Conservation (phyloP, 1,140 invertebrate species). For the Sinella curviseta region DNA sequence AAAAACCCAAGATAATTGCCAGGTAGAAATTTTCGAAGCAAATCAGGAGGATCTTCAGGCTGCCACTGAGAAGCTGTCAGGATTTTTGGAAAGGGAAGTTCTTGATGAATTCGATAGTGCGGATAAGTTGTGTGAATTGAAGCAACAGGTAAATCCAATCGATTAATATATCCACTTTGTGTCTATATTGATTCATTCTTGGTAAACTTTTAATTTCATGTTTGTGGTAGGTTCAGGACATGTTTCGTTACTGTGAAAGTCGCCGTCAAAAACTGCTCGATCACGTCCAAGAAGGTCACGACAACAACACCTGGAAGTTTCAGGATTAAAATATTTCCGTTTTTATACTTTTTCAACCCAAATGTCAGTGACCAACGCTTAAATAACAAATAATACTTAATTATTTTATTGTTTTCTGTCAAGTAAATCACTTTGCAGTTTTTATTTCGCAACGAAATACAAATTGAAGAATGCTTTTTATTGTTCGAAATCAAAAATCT, state of each 20-base stretch:
- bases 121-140: background rate
- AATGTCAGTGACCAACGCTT: background rate
- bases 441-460: too few relatives aligned
- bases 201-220: background rate
- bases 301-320: background rate
- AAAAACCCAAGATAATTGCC: slow-evolving; percentile 58
- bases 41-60: slow-evolving; percentile 71
- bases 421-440: too few relatives aligned
- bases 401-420: too few relatives aligned
- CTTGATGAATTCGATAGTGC: background rate
- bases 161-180: background rate
- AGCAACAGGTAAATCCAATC: background rate
- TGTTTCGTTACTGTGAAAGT: background rate
- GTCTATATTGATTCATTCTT: background rate
- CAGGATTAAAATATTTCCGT: background rate
- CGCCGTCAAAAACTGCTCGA: background rate
- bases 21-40: slow-evolving; percentile 71
- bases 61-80: slow-evolving; percentile 56
- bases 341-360: background rate
- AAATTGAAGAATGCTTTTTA: too few relatives aligned
- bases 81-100: background rate
- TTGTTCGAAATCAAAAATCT: too few relatives aligned
- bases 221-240: background rate
- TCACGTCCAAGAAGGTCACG: background rate
- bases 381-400: background rate